Evolutionary conservation across 2,888 invertebrate species (phyloP).

Genomic region (Deroplatys truncata): DNA sequence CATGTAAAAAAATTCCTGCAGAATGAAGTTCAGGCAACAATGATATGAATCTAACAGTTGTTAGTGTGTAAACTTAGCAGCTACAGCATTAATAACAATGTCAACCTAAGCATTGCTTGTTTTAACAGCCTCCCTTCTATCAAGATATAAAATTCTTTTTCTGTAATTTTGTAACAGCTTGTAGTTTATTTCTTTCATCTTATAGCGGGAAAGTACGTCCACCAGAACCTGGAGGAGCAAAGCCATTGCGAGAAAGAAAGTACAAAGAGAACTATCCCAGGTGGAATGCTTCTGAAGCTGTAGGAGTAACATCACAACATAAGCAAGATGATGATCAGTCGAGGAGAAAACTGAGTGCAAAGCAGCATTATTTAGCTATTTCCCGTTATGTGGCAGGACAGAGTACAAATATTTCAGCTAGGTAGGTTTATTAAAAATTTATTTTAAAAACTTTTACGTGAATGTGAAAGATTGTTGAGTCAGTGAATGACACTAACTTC

Average conservation of each 20-base stretch:
- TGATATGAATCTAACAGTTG: no score
- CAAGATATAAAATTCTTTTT: background rate
- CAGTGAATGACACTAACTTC: no score
- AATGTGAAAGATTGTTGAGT: no score
- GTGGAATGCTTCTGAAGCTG: background rate
- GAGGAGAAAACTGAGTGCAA: constrained; percentile 49
- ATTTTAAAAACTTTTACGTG: background rate
- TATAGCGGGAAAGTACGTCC: constrained; percentile 30
- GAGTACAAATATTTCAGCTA: constrained; percentile 40
- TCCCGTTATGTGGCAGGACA: constrained; percentile 75
- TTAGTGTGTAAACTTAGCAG: no score
- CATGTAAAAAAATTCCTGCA: no score
- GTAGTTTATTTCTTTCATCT: background rate
- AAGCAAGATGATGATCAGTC: background rate
- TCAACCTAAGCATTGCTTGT: no score
- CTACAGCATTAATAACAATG: no score
- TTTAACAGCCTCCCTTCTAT: background rate
- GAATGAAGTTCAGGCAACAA: no score
- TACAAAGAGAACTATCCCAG: constrained; percentile 21
- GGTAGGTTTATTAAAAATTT: constrained; percentile 26
- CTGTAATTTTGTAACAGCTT: background rate
- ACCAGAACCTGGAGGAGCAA: background rate
- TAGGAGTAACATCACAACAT: background rate
- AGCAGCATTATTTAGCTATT: constrained; percentile 73
- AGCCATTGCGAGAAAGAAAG: background rate